Evolutionary conservation across 1,140 invertebrate species (phyloP), one percentile per base, ranked within the genome.

Genomic region (Eumeta japonica): DNA sequence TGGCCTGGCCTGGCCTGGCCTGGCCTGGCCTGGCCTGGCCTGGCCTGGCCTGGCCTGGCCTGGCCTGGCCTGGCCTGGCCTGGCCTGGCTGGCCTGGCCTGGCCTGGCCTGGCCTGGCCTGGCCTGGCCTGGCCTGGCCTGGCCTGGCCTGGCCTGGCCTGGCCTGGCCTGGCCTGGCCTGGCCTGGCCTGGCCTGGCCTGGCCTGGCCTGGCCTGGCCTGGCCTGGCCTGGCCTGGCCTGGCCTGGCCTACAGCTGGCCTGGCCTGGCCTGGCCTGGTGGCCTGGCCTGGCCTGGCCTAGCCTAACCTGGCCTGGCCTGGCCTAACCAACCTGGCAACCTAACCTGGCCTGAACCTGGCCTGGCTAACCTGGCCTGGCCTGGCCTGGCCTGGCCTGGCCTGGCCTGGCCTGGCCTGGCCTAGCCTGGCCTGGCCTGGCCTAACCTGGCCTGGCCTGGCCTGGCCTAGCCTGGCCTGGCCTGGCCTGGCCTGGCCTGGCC

Each of bases 91-190:
- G n/a, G n/a, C n/a, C n/a, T n/a, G n/a, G n/a, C n/a, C 29, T n/a
- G 20, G n/a, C 20, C 20, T 24, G 20, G n/a, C 20, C 20, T 24
- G 20, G n/a, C 20, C 20, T 24, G 20, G n/a, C 20, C 45, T 31
- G 11, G 48, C 24, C 46, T 39, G 36, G 37, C 47, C 45, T 39
- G 39, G 28, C 20, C 20, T 24, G 20, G n/a, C 20, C 20, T 24
- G 20, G n/a, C 5, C 20, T 24, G 20, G n/a, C 20, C 20, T 24
- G 20, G n/a, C 20, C 20, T 24, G 20, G n/a, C 20, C 20, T 24
- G 20, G n/a, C 20, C 20, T 24, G 20, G n/a, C 20, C 20, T 24
- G 20, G n/a, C 20, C 20, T 24, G 20, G n/a, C 20, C 20, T 24
- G 20, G n/a, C 20, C 20, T 24, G 20, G n/a, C 20, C 20, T 24